Conservation (phyloP, 2,113 vertebrate species). For the Polyodon spathula region DNA sequence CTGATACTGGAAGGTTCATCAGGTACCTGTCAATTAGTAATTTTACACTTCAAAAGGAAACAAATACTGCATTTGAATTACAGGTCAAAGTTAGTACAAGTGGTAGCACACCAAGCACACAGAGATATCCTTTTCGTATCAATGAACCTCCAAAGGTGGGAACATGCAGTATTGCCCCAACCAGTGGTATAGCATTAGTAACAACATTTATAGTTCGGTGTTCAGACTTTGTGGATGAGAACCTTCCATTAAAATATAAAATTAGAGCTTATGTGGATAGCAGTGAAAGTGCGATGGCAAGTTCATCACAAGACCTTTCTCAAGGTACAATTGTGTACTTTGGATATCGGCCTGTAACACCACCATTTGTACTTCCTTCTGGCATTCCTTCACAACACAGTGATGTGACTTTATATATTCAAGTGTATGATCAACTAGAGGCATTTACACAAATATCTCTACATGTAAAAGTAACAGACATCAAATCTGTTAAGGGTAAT, state of each 20-base stretch:
- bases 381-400: constrained; percentile 20
- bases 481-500: background rate
- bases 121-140: constrained; percentile 18
- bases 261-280: constrained; percentile 34
- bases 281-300: constrained; percentile 18
- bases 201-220: constrained; percentile 51
- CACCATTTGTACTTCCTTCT: constrained; percentile 41
- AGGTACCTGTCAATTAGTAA: constrained; percentile 41
- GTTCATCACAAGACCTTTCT: constrained; percentile 34
- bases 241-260: constrained; percentile 50
- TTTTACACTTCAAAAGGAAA: constrained; percentile 30
- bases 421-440: constrained; percentile 37
- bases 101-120: constrained; percentile 17
- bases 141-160: constrained; percentile 31
- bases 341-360: constrained; percentile 27
- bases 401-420: constrained; percentile 26
- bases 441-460: constrained; percentile 37
- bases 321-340: constrained; percentile 43
- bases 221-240: constrained; percentile 33
- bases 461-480: constrained; percentile 5
- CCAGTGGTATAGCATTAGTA: constrained; percentile 20
- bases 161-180: constrained; percentile 36
- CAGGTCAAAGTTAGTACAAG: constrained; percentile 25
- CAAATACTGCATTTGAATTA: constrained; percentile 15
- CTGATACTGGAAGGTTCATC: constrained; percentile 32